Evolutionary conservation across 2,888 invertebrate species (phyloP).

Genomic region (Lasioglossum pauxillum): DNA sequence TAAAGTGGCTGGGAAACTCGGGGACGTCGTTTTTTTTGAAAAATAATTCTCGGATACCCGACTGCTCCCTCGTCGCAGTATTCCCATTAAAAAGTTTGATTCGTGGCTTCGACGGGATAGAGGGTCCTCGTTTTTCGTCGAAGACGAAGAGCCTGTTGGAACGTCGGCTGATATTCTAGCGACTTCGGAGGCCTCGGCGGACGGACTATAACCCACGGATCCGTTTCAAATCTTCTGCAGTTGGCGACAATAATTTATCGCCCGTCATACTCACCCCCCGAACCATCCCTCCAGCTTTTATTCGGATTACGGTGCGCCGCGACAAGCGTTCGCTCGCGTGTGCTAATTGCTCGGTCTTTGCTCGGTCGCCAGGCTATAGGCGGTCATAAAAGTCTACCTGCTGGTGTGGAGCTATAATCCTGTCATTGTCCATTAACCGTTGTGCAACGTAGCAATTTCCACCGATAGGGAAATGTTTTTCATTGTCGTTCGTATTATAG

Average conservation of each 20-base stretch:
- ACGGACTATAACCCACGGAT: conserved; percentile 11
- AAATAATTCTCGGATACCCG: conserved; percentile 63
- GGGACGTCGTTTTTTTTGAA: conserved; percentile 48
- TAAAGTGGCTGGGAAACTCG: conserved; percentile 61
- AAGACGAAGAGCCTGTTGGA: conserved; percentile 23
- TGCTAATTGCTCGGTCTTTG: conserved; percentile 34
- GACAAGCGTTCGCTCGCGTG: conserved; percentile 8
- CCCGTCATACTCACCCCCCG: not conserved
- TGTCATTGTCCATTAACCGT: not conserved
- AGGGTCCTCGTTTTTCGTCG: conserved; percentile 39
- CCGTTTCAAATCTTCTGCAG: conserved; percentile 28
- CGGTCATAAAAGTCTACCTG: not conserved
- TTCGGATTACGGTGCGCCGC: conserved; percentile 29
- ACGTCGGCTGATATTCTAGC: not conserved
- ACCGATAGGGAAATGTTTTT: not conserved
- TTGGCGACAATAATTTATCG: conserved; percentile 43
- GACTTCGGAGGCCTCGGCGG: not conserved
- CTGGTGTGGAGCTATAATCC: not conserved
- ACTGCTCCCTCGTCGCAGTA: conserved; percentile 5
- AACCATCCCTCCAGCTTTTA: conserved; percentile 14
- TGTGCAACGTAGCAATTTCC: not conserved
- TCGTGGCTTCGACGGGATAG: conserved; percentile 49
- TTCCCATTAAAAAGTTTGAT: conserved; percentile 72
- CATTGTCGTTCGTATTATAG: not conserved
- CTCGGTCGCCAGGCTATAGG: not conserved